Evolutionary conservation across 1,140 invertebrate genomes (phyloP).

Genomic region (Drosophila quadrilineata): DNA sequence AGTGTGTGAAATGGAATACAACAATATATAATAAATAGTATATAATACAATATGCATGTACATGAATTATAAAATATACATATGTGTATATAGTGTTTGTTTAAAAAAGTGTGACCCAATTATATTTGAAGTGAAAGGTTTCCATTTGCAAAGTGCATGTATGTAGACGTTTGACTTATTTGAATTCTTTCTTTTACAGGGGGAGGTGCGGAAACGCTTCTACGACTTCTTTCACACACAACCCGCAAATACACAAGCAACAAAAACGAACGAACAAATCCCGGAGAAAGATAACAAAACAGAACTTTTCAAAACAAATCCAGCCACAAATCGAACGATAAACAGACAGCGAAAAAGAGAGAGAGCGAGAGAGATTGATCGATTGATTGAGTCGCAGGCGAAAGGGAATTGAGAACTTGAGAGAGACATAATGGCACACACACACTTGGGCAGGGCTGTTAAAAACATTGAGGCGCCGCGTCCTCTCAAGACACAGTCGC

Average conservation of each 20-base stretch:
- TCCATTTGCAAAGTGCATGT: not conserved
- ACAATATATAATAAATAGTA: too few species aligned
- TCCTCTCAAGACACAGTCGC: constrained; percentile 85
- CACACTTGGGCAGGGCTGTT: constrained; percentile 82
- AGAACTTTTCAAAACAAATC: constrained; percentile 37
- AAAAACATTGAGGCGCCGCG: constrained; percentile 89
- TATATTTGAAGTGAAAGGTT: constrained; percentile 12
- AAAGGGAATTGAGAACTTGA: constrained; percentile 18
- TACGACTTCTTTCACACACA: constrained; percentile 60
- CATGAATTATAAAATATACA: too few species aligned
- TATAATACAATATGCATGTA: too few species aligned
- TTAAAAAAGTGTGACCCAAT: constrained; percentile 10
- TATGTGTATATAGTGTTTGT: constrained; percentile 1
- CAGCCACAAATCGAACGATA: constrained; percentile 32
- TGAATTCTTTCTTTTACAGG: constrained; percentile 48
- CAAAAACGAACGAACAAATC: constrained; percentile 58
- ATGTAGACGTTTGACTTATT: not conserved
- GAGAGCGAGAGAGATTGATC: too few species aligned
- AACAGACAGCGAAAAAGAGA: not conserved
- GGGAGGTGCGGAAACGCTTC: constrained; percentile 78
- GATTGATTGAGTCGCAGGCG: not conserved
- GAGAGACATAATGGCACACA: constrained; percentile 67
- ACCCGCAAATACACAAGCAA: constrained; percentile 32
- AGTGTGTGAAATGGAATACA: too few species aligned
- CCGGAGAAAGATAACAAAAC: constrained; percentile 36